A percentile compares a stretch with the other conserved stretches of the same genome.
These are phyloP conservation scores for Drosophila punjabiensis DNA, from an alignment of 1,140 invertebrate genomes.

Conservation along the genomic window DNA sequence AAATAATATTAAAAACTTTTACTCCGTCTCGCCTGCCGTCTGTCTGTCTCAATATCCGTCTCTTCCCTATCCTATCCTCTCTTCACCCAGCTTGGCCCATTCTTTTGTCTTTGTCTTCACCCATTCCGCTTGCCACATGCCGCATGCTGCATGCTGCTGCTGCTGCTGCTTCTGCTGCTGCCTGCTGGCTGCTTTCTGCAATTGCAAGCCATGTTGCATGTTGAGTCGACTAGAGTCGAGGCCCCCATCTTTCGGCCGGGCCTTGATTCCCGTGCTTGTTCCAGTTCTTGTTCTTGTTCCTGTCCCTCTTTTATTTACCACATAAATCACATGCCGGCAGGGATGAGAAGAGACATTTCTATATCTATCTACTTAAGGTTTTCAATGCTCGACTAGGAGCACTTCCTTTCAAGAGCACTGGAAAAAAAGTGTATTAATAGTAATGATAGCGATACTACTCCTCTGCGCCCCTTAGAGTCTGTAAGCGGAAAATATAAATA, in stretches of 20 bases:
- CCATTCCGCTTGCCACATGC: slow-evolving; percentile 26
- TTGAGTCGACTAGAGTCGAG: slow-evolving; percentile 33
- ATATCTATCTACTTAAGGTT: slow-evolving; percentile 80
- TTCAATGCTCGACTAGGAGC: slow-evolving; percentile 53
- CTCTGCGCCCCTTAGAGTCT: no score
- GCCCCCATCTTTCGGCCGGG: slow-evolving; percentile 27
- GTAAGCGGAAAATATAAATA: background rate
- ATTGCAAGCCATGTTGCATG: slow-evolving; percentile 44
- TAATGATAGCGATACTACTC: background rate
- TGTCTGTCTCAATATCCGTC: slow-evolving; percentile 14
- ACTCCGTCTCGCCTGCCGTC: slow-evolving; percentile 53
- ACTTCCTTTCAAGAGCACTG: slow-evolving; percentile 57
- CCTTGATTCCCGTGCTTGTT: slow-evolving; percentile 74
- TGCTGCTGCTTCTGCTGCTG: slow-evolving; percentile 4
- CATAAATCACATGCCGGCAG: slow-evolving; percentile 75
- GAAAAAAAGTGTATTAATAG: background rate
- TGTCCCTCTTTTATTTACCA: slow-evolving; percentile 78
- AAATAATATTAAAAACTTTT: slow-evolving; percentile 84
- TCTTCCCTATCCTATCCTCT: slow-evolving; percentile 7
- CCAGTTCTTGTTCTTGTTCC: slow-evolving; percentile 35
- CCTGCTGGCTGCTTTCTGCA: slow-evolving; percentile 34
- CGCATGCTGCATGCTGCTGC: no score
- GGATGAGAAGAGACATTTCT: slow-evolving; percentile 68
- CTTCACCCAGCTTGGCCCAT: slow-evolving; percentile 35
- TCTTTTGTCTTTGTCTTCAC: slow-evolving; percentile 41